Evolutionary conservation across 2,888 invertebrate species (phyloP).

Genomic region (Caenorhabditis sp.): DNA sequence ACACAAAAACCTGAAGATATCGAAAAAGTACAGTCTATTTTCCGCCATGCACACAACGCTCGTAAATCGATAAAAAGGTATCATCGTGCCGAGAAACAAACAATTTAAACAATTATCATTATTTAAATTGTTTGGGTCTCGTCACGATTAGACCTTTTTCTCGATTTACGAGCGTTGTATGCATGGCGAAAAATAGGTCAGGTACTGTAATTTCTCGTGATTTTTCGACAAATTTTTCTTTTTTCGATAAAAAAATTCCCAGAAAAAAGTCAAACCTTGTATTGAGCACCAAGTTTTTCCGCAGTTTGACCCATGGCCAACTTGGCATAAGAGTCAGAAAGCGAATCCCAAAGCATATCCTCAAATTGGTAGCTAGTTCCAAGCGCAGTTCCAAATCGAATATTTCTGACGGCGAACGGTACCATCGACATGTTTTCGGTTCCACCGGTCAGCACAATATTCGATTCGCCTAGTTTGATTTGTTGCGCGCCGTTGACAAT

Average conservation of each 20-base stretch:
- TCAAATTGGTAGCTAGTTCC: conserved; percentile 81
- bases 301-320: conserved; percentile 95
- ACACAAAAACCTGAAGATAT: too few species aligned
- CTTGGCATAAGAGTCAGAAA: conserved; percentile 87
- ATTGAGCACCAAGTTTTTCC: conserved; percentile 88
- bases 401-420: conserved; percentile 84
- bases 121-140: too few species aligned
- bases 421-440: conserved; percentile 89
- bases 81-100: too few species aligned
- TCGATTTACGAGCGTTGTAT: too few species aligned
- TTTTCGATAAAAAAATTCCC: conserved; percentile 70
- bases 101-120: too few species aligned
- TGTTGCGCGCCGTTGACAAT: conserved; percentile 77
- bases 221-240: background rate
- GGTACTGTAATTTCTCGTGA: too few species aligned
- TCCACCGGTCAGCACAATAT: conserved; percentile 72
- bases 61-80: too few species aligned
- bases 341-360: conserved; percentile 88
- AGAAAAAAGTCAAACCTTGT: conserved; percentile 72
- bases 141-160: too few species aligned
- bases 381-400: conserved; percentile 87
- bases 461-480: conserved; percentile 53
- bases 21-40: too few species aligned
- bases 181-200: too few species aligned
- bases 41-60: too few species aligned